Percentiles rank a stretch among this genome's conserved stretches.
These are phyloP conservation scores for Vulpes vulpes DNA, from an alignment of 2,113 vertebrate species.

Conservation along the genomic window DNA sequence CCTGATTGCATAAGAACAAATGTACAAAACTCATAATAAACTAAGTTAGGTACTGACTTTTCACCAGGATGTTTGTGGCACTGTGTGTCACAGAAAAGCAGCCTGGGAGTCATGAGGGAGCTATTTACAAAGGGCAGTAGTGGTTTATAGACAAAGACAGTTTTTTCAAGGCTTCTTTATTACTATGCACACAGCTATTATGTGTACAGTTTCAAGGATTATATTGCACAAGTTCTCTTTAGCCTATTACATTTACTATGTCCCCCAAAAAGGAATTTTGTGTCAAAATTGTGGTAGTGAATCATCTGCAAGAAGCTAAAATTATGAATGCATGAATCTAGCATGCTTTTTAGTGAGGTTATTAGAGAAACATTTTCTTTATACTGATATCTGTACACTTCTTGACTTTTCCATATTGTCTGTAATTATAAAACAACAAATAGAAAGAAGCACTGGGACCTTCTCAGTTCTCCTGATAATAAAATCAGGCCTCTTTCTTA, in stretches of 20 bases:
- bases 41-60: slow-evolving; percentile 94
- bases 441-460: slow-evolving; percentile 76
- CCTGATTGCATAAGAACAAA: slow-evolving; percentile 96
- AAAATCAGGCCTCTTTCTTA: slow-evolving; percentile 77
- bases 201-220: slow-evolving; percentile 90
- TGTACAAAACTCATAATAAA: slow-evolving; percentile 94
- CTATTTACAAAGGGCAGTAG: slow-evolving; percentile 90
- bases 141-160: slow-evolving; percentile 92
- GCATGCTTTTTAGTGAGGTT: slow-evolving; percentile 82
- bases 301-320: slow-evolving; percentile 85
- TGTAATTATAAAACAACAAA: slow-evolving; percentile 84
- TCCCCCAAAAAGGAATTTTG: slow-evolving; percentile 84
- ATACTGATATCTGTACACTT: slow-evolving; percentile 78
- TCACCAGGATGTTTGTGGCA: slow-evolving; percentile 97
- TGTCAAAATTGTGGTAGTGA: slow-evolving; percentile 82
- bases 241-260: slow-evolving; percentile 83
- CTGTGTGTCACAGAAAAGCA: slow-evolving; percentile 98
- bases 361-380: slow-evolving; percentile 81
- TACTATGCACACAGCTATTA: slow-evolving; percentile 86
- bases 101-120: slow-evolving; percentile 90
- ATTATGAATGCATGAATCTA: slow-evolving; percentile 73
- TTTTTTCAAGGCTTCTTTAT: slow-evolving; percentile 90
- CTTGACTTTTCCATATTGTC: slow-evolving; percentile 82
- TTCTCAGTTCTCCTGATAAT: slow-evolving; percentile 67
- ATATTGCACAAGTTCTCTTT: slow-evolving; percentile 88